Percentiles rank a stretch among this genome's conserved stretches.
Conservation (phyloP, 2,113 vertebrate genomes). For the Nerophis lumbriciformis region DNA sequence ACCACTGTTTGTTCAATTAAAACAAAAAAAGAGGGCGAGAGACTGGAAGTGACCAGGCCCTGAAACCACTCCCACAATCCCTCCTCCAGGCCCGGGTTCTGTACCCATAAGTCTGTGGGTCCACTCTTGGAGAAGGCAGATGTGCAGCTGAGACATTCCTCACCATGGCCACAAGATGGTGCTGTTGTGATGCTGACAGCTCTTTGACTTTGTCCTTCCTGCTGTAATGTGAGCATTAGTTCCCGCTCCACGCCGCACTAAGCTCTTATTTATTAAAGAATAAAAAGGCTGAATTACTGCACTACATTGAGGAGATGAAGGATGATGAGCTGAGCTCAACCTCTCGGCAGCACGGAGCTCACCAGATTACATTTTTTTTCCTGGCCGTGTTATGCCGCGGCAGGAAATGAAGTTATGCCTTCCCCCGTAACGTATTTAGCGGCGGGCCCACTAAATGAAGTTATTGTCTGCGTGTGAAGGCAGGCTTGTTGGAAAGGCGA, state of each 20-base stretch:
- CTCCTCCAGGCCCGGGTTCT: too few relatives aligned
- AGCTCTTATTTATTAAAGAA: constrained; percentile 75
- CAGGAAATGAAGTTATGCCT: constrained; percentile 79
- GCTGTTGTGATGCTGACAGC: constrained; percentile 61
- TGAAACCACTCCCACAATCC: too few relatives aligned
- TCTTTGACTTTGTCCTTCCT: constrained; percentile 64
- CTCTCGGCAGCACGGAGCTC: constrained; percentile 56
- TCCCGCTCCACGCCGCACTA: constrained; percentile 63
- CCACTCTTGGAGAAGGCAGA: too few relatives aligned
- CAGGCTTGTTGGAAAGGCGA: constrained; percentile 68
- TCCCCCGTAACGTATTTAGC: constrained; percentile 75
- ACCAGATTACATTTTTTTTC: constrained; percentile 70
- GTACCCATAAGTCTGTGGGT: too few relatives aligned
- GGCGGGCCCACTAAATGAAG: constrained; percentile 71
- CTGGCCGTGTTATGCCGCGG: constrained; percentile 59
- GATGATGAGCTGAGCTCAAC: constrained; percentile 73
- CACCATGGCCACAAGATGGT: constrained; percentile 62
- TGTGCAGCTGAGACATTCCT: constrained; percentile 30
- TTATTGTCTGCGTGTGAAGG: constrained; percentile 77
- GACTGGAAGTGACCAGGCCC: too few relatives aligned
- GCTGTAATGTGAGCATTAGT: constrained; percentile 64
- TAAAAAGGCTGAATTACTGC: constrained; percentile 75
- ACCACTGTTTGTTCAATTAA: too few relatives aligned
- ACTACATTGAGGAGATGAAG: constrained; percentile 74
- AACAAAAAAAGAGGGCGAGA: too few relatives aligned